These are phyloP conservation scores for Cephalopachus bancanus DNA, from an alignment of 2,797 vertebrate genomes.

Conservation along the genomic window DNA sequence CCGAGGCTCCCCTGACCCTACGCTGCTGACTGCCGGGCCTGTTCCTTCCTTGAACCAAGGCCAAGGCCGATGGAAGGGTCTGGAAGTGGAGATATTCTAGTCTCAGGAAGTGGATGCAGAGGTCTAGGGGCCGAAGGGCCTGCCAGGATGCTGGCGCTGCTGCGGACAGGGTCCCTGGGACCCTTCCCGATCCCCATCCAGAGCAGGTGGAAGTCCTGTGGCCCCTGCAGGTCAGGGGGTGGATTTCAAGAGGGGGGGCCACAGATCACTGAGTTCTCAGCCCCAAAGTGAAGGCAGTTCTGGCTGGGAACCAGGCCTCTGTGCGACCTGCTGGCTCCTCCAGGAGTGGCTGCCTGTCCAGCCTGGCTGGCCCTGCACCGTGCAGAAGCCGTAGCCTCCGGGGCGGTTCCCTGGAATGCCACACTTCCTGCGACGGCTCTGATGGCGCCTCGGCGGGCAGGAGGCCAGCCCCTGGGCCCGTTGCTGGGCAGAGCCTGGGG, in stretches of 20 bases:
- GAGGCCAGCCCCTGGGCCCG: neutral
- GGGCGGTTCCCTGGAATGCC: neutral
- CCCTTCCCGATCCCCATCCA: neutral
- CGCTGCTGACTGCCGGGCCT: no score
- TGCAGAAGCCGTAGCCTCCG: neutral
- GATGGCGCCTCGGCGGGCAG: neutral
- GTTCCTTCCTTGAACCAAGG: neutral
- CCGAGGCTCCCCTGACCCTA: neutral
- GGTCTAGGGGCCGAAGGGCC: neutral
- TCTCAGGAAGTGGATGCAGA: neutral
- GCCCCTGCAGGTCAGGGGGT: neutral
- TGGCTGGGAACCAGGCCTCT: neutral
- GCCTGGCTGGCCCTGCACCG: neutral
- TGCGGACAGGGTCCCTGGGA: neutral
- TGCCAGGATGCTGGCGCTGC: neutral
- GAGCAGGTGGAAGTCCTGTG: neutral
- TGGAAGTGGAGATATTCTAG: neutral
- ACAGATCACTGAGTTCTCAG: neutral
- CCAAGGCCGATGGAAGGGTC: neutral
- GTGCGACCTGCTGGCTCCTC: neutral
- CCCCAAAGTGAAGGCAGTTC: neutral
- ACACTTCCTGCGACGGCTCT: conserved; percentile 45
- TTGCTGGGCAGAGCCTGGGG: conserved; percentile 48
- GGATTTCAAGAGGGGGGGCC: neutral
- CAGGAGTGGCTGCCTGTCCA: fast-evolving